Base-by-base conservation (phyloP, 2,888 invertebrate genomes). In the Muscina levida region DNA sequence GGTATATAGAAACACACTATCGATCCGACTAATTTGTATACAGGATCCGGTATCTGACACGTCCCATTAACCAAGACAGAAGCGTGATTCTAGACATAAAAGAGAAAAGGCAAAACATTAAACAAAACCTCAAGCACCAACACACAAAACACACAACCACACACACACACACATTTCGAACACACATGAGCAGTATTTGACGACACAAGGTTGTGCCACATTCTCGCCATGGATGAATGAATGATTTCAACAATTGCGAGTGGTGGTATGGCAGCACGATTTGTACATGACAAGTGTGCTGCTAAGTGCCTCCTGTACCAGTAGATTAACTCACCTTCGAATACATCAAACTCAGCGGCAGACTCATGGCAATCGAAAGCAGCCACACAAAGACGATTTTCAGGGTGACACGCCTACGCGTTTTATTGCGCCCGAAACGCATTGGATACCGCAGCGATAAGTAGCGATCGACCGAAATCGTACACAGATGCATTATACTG, bases 1-100 rank as follows among this genome's bases (percentile, higher is more conserved):
- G 98, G 98, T 82, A 98, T 97, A 92, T 98, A 98, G 92, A 98
- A 98, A 85, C 97, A 97, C 85, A 97, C 95, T 86, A 98, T 95
- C 72, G 98, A 98, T 44, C 98, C 98, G 85, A 97, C 97, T 77
- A 97, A 93, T 90, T 97, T 96, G 92, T 96, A 97, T 6, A 96
- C 92, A 0, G 96, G 96, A 89, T 97, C 96, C 1, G 97, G 97
- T 85, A 97, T 96, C 91, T 96, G 96, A 87, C 97, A 97, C 51
- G 94, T 94, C 1, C 96, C 96, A 82, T 95, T 94, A 78, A 96
- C 95, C 84, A 97, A 92, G 74, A 97, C 94, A 5, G 96, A 96
- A 80, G 95, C 94, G 88, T 95, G 95, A 88, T 96, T 94, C 95
- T 96, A 77, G 24, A 81, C 31, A 67, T 8, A n/a, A 65, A 39